Percentiles rank a stretch among this genome's conserved stretches.
Evolutionary conservation across 2,888 invertebrate species (phyloP).

Genomic region (Ornithoptera priamus): DNA sequence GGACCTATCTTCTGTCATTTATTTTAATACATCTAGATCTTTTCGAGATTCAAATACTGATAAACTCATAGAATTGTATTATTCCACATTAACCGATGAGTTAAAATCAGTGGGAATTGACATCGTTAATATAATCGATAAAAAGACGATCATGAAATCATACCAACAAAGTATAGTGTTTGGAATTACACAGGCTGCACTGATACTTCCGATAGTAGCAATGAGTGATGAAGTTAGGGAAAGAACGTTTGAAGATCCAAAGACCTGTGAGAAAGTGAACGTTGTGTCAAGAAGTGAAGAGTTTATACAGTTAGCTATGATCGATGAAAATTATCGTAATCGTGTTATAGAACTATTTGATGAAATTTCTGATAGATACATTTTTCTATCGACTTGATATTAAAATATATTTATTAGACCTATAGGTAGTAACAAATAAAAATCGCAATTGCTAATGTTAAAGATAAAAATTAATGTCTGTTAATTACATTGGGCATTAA

Average conservation of each 20-base stretch:
- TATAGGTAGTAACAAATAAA: no score
- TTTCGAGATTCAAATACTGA: constrained; percentile 65
- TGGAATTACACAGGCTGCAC: constrained; percentile 60
- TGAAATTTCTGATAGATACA: constrained; percentile 73
- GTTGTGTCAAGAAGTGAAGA: constrained; percentile 56
- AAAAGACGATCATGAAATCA: constrained; percentile 42
- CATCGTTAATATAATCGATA: constrained; percentile 45
- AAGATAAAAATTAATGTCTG: no score
- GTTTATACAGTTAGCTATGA: constrained; percentile 52
- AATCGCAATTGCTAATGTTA: no score
- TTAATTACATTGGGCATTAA: no score
- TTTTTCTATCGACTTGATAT: neutral
- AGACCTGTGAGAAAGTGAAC: constrained; percentile 45
- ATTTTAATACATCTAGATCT: constrained; percentile 72
- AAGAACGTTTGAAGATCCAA: constrained; percentile 52
- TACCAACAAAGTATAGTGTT: constrained; percentile 59
- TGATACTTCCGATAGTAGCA: constrained; percentile 57
- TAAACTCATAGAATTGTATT: constrained; percentile 78
- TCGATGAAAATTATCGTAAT: constrained; percentile 52
- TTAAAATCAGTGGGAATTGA: constrained; percentile 53
- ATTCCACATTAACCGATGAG: constrained; percentile 63
- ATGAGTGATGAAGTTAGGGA: constrained; percentile 50
- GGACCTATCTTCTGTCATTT: constrained; percentile 79
- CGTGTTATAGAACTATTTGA: constrained; percentile 77
- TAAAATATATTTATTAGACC: neutral